phyloP scores from a whole-genome alignment of 2,888 invertebrate species.

The Cerastoderma edule region DNA sequence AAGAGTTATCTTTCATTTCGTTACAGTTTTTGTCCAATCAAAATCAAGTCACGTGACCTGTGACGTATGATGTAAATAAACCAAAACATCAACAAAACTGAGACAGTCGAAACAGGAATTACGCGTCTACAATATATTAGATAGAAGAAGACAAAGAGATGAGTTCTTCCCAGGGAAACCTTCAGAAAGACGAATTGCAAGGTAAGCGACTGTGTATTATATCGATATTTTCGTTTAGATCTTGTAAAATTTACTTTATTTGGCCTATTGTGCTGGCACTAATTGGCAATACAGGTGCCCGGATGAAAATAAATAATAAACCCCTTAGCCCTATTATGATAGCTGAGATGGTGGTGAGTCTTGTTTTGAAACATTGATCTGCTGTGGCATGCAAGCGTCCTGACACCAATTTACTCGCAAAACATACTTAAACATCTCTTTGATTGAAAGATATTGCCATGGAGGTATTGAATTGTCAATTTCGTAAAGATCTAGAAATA shows the following conservation, averaged over 20 bases:
- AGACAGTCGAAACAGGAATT: slow-evolving; percentile 12
- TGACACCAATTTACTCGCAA: not conserved
- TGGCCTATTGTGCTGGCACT: not conserved
- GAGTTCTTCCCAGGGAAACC: slow-evolving; percentile 24
- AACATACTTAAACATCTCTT: not conserved
- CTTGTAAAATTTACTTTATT: not conserved
- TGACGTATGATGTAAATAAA: slow-evolving; percentile 51
- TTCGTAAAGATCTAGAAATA: no score
- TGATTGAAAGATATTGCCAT: not conserved
- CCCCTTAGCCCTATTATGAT: not conserved
- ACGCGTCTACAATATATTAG: not conserved
- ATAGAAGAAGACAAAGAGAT: not conserved
- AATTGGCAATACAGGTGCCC: slow-evolving; percentile 27
- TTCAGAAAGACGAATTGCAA: slow-evolving; percentile 33
- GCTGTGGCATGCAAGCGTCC: not conserved
- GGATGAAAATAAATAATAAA: slow-evolving; percentile 8
- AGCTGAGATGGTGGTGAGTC: not conserved
- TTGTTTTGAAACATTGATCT: not conserved
- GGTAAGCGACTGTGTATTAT: slow-evolving; percentile 13
- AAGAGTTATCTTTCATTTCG: not conserved
- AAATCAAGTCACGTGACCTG: slow-evolving; percentile 24
- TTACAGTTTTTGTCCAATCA: slow-evolving; percentile 27
- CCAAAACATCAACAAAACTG: slow-evolving; percentile 49
- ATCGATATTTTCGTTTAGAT: not conserved
- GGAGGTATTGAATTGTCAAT: not conserved